Conservation (phyloP, 2,888 invertebrate species). For the Eustalomyia histrio region DNA sequence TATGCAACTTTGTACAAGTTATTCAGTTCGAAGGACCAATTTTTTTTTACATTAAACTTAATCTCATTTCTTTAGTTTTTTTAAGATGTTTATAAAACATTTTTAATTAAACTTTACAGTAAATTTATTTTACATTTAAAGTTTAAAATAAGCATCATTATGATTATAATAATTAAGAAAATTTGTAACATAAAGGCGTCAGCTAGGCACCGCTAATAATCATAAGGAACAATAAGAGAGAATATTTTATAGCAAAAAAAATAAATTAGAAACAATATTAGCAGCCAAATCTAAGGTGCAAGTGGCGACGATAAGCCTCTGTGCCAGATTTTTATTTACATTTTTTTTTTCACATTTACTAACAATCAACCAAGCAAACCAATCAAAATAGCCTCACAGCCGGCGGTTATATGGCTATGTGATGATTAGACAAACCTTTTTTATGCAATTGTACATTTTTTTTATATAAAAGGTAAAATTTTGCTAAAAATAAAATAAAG, state of each 20-base stretch:
- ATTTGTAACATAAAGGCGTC: conserved; percentile 56
- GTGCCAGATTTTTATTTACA: conserved; percentile 63
- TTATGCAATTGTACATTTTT: neutral
- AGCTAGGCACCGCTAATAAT: conserved; percentile 54
- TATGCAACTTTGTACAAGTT: no score
- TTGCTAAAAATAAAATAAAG: neutral
- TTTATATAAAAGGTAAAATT: neutral
- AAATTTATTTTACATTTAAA: no score
- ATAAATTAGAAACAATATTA: conserved; percentile 40
- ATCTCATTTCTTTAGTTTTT: no score
- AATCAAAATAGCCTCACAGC: neutral
- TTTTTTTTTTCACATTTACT: conserved; percentile 23
- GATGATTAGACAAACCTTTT: neutral
- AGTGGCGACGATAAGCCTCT: conserved; percentile 64
- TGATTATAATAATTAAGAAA: conserved; percentile 17
- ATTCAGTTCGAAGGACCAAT: no score
- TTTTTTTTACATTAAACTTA: no score
- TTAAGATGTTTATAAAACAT: no score
- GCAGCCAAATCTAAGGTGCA: conserved; percentile 63
- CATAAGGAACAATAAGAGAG: conserved; percentile 25
- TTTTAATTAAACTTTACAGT: no score
- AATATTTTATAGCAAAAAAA: conserved; percentile 36
- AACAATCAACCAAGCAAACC: neutral
- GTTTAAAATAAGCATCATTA: no score
- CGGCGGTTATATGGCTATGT: neutral